These are phyloP conservation scores for Prinia subflava DNA, from an alignment of 2,113 vertebrate genomes.

Conservation along the genomic window DNA sequence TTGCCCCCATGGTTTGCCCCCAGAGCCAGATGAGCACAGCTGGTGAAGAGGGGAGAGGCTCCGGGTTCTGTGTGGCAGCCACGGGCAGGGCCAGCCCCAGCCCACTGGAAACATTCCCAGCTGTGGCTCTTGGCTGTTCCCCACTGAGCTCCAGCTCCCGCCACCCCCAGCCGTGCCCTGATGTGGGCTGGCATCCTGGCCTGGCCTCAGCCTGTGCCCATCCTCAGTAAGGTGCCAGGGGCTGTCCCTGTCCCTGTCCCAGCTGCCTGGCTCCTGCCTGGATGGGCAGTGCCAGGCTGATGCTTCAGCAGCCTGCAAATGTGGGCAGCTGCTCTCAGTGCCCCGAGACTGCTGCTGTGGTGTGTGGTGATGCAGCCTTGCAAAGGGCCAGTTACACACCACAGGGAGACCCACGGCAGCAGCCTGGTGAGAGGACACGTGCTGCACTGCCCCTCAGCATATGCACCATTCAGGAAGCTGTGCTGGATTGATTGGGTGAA, in stretches of 20 bases:
- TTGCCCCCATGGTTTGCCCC: fast-evolving
- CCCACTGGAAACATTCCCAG: no score
- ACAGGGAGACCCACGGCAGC: neutral
- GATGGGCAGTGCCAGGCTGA: neutral
- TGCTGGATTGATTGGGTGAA: neutral
- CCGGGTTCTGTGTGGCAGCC: fast-evolving
- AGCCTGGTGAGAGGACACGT: neutral
- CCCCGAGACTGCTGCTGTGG: fast-evolving
- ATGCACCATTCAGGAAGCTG: neutral
- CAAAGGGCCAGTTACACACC: neutral
- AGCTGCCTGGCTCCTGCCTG: neutral
- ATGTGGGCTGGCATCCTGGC: fast-evolving
- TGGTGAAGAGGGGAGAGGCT: neutral
- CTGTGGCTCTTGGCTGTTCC: fast-evolving
- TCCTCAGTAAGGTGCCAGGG: no score
- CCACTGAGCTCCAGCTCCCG: fast-evolving
- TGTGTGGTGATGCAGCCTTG: neutral
- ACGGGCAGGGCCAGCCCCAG: fast-evolving
- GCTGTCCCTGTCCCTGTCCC: neutral
- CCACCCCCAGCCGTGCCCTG: neutral
- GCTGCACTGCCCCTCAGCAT: neutral
- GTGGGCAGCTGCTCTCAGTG: neutral
- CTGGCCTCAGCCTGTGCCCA: neutral
- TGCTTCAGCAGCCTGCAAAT: neutral
- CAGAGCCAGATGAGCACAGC: fast-evolving